phyloP scores from a whole-genome alignment of 2,797 vertebrate species.

The Labroides dimidiatus region DNA sequence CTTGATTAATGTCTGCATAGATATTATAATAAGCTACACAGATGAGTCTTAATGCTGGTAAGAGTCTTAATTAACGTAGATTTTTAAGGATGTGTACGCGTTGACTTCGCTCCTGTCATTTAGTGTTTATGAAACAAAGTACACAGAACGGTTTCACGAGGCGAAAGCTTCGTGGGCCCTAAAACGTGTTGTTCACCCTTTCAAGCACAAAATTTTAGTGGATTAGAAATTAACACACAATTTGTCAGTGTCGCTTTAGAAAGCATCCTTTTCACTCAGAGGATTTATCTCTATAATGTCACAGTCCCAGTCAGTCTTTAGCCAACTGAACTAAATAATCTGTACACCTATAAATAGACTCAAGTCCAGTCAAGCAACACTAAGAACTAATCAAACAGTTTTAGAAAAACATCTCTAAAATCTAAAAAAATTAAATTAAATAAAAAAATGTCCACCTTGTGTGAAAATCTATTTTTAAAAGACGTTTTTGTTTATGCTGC shows the following conservation, averaged over 20 bases:
- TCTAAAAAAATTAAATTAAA: no score
- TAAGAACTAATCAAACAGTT: constrained; percentile 9
- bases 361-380: constrained; percentile 7
- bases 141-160: background rate
- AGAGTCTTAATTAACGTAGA: constrained; percentile 49
- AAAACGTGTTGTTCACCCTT: background rate
- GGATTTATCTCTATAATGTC: background rate
- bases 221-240: constrained; percentile 4
- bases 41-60: constrained; percentile 59
- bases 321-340: background rate
- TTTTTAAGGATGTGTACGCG: constrained; percentile 11
- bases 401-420: background rate
- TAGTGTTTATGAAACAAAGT: constrained; percentile 14
- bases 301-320: background rate
- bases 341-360: background rate
- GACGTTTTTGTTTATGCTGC: constrained; percentile 2
- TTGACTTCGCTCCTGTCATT: background rate
- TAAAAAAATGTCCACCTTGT: background rate
- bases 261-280: background rate
- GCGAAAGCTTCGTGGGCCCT: background rate
- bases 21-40: constrained; percentile 13
- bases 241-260: background rate
- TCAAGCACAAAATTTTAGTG: background rate
- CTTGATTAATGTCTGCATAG: constrained; percentile 36
- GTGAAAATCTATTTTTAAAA: constrained; percentile 8